These are phyloP conservation scores for Odontamblyopus lacepedii DNA, from an alignment of 2,797 vertebrate species.

Conservation along the genomic window DNA sequence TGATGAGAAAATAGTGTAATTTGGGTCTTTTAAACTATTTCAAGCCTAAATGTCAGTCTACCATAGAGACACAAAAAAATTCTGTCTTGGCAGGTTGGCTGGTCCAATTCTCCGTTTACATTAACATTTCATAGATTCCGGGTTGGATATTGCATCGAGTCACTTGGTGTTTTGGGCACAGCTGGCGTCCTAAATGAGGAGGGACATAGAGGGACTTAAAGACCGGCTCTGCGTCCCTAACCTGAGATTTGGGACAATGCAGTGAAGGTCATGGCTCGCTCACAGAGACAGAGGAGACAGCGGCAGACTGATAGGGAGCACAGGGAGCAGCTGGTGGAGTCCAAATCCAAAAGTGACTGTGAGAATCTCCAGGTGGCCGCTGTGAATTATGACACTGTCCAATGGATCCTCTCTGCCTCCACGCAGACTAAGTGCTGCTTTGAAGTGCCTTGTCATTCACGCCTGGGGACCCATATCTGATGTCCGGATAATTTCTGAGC, in stretches of 20 bases:
- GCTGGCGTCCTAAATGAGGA: constrained; percentile 77
- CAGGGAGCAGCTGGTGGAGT: constrained; percentile 79
- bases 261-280: constrained; percentile 77
- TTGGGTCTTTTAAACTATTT: no score
- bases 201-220: constrained; percentile 52
- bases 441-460: constrained; percentile 45
- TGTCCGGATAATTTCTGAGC: constrained; percentile 20
- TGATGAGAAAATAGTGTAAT: no score
- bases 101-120: no score
- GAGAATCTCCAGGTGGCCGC: constrained; percentile 78
- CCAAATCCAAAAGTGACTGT: constrained; percentile 77
- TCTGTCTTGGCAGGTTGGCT: no score
- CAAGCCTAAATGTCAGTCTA: no score
- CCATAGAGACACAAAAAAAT: not conserved
- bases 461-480: constrained; percentile 41
- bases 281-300: constrained; percentile 26
- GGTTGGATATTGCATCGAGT: no score
- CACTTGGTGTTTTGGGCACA: constrained; percentile 54
- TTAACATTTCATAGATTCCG: not conserved
- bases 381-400: constrained; percentile 71
- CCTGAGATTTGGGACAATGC: constrained; percentile 55
- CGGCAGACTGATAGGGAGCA: constrained; percentile 77
- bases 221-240: constrained; percentile 46
- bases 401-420: constrained; percentile 37
- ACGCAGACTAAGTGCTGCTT: constrained; percentile 35